These are phyloP conservation scores for Palaemon carinicauda DNA, from an alignment of 1,140 invertebrate genomes.

Conservation along the genomic window DNA sequence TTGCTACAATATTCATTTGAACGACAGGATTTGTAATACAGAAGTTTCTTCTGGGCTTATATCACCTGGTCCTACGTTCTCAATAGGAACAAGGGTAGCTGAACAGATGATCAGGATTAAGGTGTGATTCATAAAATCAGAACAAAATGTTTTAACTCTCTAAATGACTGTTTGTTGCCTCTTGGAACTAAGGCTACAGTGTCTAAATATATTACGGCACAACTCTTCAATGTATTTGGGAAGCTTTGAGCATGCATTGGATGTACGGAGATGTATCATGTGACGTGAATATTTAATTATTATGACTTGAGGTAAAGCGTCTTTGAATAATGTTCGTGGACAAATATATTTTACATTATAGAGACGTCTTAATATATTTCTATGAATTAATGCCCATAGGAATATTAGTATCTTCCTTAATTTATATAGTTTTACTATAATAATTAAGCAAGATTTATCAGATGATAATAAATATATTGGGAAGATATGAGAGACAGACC, in stretches of 20 bases:
- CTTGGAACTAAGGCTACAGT: constrained; percentile 62
- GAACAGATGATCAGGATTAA: constrained; percentile 42
- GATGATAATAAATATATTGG: too few species aligned
- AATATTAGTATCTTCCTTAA: too few species aligned
- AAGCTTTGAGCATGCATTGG: constrained; percentile 62
- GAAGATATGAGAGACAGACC: too few species aligned
- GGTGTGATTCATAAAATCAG: constrained; percentile 52
- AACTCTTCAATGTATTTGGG: constrained; percentile 61
- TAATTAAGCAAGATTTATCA: too few species aligned
- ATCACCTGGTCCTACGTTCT: too few species aligned
- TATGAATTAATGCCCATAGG: too few species aligned
- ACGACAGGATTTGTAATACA: too few species aligned
- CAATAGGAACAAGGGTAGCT: neutral
- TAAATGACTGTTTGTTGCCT: constrained; percentile 62
- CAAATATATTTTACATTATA: too few species aligned
- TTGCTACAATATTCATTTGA: too few species aligned
- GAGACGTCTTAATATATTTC: too few species aligned
- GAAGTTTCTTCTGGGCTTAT: too few species aligned
- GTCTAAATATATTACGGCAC: constrained; percentile 60
- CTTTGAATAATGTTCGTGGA: neutral
- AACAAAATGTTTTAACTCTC: constrained; percentile 58
- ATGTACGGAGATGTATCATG: constrained; percentile 61
- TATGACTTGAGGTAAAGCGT: constrained; percentile 38
- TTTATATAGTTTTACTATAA: too few species aligned
- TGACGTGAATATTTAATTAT: constrained; percentile 63